phyloP scores from a whole-genome alignment of 2,113 vertebrate genomes.

The Prionailurus viverrinus region DNA sequence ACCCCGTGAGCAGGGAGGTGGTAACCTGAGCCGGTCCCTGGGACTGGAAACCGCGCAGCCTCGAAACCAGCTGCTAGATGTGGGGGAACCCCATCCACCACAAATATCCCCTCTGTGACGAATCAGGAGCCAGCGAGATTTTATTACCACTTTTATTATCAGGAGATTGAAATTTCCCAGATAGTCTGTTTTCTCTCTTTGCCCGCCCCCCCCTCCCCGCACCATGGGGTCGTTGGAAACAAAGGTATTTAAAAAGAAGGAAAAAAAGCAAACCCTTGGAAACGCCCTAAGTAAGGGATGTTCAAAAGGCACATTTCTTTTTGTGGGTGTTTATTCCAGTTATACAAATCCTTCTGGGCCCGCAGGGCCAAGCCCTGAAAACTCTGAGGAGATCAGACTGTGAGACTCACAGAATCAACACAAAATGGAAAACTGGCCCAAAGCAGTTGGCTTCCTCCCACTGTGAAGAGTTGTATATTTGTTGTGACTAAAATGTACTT shows the following conservation, averaged over 20 bases:
- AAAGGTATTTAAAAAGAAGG: constrained; percentile 58
- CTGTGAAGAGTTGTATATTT: neutral
- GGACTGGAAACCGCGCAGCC: neutral
- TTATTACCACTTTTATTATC: constrained; percentile 74
- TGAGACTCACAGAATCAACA: neutral
- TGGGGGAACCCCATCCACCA: neutral
- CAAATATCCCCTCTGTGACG: constrained; percentile 35
- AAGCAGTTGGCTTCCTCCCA: neutral
- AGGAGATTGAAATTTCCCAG: constrained; percentile 62
- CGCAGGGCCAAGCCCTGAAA: neutral
- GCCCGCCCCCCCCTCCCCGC: neutral
- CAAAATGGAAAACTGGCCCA: constrained; percentile 39
- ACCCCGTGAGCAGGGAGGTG: accelerated
- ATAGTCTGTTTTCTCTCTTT: constrained; percentile 60
- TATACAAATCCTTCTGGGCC: neutral
- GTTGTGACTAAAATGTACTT: neutral
- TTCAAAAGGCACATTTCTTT: constrained; percentile 5
- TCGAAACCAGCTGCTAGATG: neutral
- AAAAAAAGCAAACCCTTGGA: constrained; percentile 7
- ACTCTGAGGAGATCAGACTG: neutral
- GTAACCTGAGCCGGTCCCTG: neutral
- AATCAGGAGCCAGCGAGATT: neutral
- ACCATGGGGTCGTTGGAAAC: neutral
- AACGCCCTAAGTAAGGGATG: neutral
- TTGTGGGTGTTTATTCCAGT: constrained; percentile 21